Base-by-base conservation (phyloP, 1,140 invertebrate species). In the Trachymyrmex septentrionalis region DNA sequence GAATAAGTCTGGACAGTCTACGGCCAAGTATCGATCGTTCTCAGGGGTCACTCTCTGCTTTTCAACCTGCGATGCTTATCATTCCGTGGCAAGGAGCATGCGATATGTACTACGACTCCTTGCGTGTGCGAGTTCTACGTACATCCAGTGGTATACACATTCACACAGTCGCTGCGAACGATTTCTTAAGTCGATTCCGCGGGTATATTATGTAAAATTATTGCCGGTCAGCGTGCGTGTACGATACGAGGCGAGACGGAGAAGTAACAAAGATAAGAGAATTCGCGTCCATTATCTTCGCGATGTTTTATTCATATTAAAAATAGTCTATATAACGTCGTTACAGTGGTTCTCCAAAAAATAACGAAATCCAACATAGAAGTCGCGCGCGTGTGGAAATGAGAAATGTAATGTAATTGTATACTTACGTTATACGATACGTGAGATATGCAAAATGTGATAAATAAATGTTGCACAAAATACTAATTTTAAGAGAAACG, bases 1-100 rank as follows among this genome's bases (percentile, higher is more conserved):
- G 81, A 85, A 77, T 76, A 86, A 85, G 87, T 88, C 89, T 86
- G 88, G 89, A 64, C 87, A 80, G 85, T 86, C 85, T 88, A 87
- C 88, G 67, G 30, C 76, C 84, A 48, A 59, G 90, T 91, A 91
- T 91, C 90, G 90, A 91, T 91, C 89, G 89, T 66, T 73, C 73
- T 87, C 59, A 85, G 76, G 89, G 90, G 90, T 91, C 90, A 91
- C 87, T 91, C 87, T 91, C 90, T 88, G 87, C 89, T 91, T 91
- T 91, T 91, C 90, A 89, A 78, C 69, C 63, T 69, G 80, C 87
- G 90, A 91, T 91, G 89, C 90, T 91, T 91, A 91, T 91, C 90
- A 91, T 91, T 91, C 86, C 85, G 72, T 89, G 81, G 88, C 87
- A 91, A 87, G 90, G 88, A 91, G 80, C 89, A 91, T 88, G 84